These are phyloP conservation scores for Ciconia boyciana DNA, from an alignment of 2,113 vertebrate genomes.

Conservation along the genomic window DNA sequence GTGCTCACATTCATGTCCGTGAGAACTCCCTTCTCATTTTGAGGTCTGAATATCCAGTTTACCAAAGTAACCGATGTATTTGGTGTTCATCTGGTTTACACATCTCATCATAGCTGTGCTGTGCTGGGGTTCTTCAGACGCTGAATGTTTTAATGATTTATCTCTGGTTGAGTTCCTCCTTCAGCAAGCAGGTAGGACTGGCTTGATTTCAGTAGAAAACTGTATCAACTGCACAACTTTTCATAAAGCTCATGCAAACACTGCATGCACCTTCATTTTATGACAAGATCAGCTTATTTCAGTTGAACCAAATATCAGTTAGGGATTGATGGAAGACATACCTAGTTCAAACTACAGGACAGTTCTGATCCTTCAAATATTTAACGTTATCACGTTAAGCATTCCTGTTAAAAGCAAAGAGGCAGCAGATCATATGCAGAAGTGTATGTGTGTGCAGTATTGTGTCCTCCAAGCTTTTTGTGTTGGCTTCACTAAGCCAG, in stretches of 20 bases:
- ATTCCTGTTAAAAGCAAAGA: not conserved
- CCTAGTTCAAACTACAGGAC: not conserved
- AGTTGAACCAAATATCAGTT: not conserved
- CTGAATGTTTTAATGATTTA: not conserved
- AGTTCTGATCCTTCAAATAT: not conserved
- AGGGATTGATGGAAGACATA: not conserved
- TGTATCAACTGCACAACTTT: not conserved
- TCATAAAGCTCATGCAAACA: not conserved
- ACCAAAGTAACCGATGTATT: not conserved
- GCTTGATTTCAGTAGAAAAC: not conserved
- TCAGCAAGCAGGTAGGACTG: not conserved
- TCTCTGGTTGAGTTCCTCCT: not conserved
- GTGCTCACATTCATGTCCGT: rapidly evolving
- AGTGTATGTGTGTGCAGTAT: not conserved
- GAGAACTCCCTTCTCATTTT: not conserved
- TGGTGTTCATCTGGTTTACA: not conserved
- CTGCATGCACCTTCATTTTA: not conserved
- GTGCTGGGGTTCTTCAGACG: not conserved
- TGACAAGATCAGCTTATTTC: not conserved
- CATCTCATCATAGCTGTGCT: not conserved
- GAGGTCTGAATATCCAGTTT: not conserved
- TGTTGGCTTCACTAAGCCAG: not conserved
- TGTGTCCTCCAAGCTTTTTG: not conserved
- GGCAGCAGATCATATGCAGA: not conserved
- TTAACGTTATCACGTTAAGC: not conserved